Percentiles rank a stretch among this genome's conserved stretches.
phyloP scores from a whole-genome alignment of 1,140 invertebrate species.

The Drosophila pandora region DNA sequence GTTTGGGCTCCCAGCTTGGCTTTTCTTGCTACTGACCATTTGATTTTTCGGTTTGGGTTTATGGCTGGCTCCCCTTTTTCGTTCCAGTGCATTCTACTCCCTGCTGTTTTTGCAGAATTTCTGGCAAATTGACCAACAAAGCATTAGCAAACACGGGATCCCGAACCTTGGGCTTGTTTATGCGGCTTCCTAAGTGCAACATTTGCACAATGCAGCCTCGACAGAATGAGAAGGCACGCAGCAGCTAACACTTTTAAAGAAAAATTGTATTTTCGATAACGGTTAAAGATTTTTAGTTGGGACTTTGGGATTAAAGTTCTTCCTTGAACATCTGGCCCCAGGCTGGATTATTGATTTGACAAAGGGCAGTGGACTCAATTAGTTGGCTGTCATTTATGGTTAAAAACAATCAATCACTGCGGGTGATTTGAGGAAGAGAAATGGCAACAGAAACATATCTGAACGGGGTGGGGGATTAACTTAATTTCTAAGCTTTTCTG shows the following conservation, averaged over 20 bases:
- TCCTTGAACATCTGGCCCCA: no score
- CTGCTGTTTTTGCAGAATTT: not conserved
- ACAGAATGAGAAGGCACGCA: not conserved
- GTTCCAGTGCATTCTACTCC: conserved; percentile 12
- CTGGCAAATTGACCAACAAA: conserved; percentile 27
- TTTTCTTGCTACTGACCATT: conserved; percentile 29
- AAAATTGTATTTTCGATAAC: not conserved
- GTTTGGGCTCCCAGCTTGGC: conserved; percentile 5
- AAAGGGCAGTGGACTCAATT: conserved; percentile 36
- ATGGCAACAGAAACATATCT: not conserved
- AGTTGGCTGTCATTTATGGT: conserved; percentile 27
- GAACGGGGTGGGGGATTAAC: not conserved
- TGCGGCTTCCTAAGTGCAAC: conserved; percentile 39
- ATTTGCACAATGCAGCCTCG: conserved; percentile 36
- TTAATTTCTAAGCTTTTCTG: conserved; percentile 16
- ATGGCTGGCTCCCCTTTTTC: conserved; percentile 6
- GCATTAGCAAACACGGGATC: conserved; percentile 4
- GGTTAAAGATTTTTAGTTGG: conserved; percentile 3
- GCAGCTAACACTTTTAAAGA: not conserved
- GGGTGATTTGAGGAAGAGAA: not conserved
- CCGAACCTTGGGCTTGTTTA: conserved; percentile 46
- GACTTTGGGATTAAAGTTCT: not conserved
- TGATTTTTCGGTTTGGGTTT: conserved; percentile 6
- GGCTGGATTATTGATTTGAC: conserved; percentile 23
- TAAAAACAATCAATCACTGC: conserved; percentile 28